Evolutionary conservation across 2,113 vertebrate species (phyloP).

Genomic region (Limnothrissa miodon): DNA sequence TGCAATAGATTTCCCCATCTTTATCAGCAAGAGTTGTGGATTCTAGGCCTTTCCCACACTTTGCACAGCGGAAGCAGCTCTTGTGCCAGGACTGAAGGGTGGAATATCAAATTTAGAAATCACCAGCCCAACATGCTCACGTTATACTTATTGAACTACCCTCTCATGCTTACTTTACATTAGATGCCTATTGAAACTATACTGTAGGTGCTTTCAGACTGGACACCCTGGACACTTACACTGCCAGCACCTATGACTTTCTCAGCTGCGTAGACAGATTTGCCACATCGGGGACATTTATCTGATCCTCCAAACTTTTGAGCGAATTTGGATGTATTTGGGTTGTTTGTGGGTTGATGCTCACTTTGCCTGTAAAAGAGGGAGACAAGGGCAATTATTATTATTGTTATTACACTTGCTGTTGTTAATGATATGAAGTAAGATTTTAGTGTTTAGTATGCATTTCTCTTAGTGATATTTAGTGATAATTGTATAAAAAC

Average conservation of each 20-base stretch:
- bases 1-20: slow-evolving; percentile 95
- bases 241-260: slow-evolving; percentile 91
- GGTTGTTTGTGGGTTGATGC: slow-evolving; percentile 83
- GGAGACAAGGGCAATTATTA: neutral
- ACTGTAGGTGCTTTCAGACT: neutral
- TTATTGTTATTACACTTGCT: neutral
- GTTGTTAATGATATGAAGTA: too few species aligned
- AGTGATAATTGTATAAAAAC: too few species aligned
- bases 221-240: slow-evolving; percentile 66
- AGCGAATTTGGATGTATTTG: slow-evolving; percentile 80
- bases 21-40: slow-evolving; percentile 92
- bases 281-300: slow-evolving; percentile 84
- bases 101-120: neutral
- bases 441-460: too few species aligned
- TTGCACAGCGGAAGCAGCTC: slow-evolving; percentile 89
- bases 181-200: neutral
- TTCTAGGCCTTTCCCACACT: slow-evolving; percentile 89
- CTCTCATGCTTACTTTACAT: neutral
- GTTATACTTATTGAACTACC: neutral
- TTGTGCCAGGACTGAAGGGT: slow-evolving; percentile 87
- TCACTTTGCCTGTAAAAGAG: slow-evolving; percentile 7
- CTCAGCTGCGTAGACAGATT: slow-evolving; percentile 88
- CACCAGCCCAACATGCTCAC: neutral
- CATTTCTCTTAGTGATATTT: neutral
- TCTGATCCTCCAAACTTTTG: slow-evolving; percentile 85